A percentile compares a stretch with the other conserved stretches of the same genome.
phyloP scores from a whole-genome alignment of 2,113 vertebrate genomes.

The Catharus minimus region DNA sequence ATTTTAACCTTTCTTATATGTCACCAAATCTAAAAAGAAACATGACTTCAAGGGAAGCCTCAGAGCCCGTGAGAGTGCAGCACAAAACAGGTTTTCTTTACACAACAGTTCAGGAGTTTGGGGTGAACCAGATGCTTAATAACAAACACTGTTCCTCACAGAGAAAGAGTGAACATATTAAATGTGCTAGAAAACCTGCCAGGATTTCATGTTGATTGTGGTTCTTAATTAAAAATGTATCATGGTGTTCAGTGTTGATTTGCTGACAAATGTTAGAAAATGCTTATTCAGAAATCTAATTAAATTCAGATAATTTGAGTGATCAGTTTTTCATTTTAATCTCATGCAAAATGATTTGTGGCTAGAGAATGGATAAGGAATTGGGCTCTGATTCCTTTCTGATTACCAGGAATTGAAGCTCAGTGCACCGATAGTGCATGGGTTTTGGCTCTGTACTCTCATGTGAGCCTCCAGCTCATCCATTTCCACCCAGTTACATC shows the following conservation, averaged over 20 bases:
- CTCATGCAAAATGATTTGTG: constrained; percentile 1
- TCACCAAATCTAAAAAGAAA: not conserved
- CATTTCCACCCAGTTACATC: not conserved
- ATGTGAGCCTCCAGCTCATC: not conserved
- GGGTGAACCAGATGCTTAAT: not conserved
- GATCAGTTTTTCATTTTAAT: not conserved
- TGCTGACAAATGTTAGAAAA: not conserved
- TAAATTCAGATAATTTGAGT: not conserved
- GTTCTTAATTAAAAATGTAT: not conserved
- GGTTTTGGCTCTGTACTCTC: not conserved
- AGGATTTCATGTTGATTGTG: not conserved
- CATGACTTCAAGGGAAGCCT: not conserved
- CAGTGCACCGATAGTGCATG: not conserved
- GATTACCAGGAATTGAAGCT: constrained; percentile 3
- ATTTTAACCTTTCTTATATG: not conserved
- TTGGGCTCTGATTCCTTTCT: not conserved
- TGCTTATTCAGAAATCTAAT: not conserved
- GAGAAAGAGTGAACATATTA: not conserved
- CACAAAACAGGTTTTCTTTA: not conserved
- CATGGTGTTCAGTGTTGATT: not conserved
- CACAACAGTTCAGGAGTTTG: not conserved
- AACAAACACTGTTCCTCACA: not conserved
- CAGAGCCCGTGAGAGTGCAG: not conserved
- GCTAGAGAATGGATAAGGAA: not conserved
- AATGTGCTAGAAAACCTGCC: not conserved